Evolutionary conservation across 2,888 invertebrate genomes (phyloP), one percentile per base, ranked within the genome.

Genomic region (Epinotia brunnichana): DNA sequence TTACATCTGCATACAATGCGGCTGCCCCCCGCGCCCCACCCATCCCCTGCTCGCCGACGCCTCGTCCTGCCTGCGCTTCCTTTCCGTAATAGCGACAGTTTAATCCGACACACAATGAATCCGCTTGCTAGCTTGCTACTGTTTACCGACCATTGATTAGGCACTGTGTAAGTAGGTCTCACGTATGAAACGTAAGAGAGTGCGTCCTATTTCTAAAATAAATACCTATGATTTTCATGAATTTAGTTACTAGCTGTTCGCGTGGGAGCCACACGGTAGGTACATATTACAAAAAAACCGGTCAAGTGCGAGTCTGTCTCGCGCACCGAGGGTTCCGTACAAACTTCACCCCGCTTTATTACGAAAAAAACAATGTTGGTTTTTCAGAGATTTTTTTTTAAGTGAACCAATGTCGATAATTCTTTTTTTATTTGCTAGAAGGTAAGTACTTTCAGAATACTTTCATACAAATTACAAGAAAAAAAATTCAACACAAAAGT

Each of bases 1-100:
- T 76, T 82, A 75, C 80, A 84, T 85, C 82, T 82, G 77, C 84
- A 85, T 84, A 85, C 83, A 85, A 85, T 84, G 81, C 48, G 48
- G 48, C 77, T 79, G 74, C 56, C 72, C 74, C 67, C 51, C 60
- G 41, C 73, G 29, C 39, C 69, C 70, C 66, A 11, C 66, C 70
- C 66, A 11, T 62, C 53, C 70, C 59, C 56, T n/a, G 21, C 54
- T 24, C 41, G 53, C 29, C 41, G 4, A 48, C n/a, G 48, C 48
- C 7, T 48, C 19, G n/a, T 53, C 62, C 51, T 66, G 64, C 68
- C 54, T 68, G 51, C 69, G 64, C 66, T 74, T 64, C 73, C 64
- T 66, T 66, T 64, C 73, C 70, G 54, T 73, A 62, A 69, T 73
- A 69, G 57, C 66, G 60, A 66, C 66, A 63, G 62, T 69, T 73